Percentiles rank a stretch among this genome's conserved stretches.
These are phyloP conservation scores for Hoplias malabaricus DNA, from an alignment of 2,113 vertebrate genomes.

Conservation along the genomic window DNA sequence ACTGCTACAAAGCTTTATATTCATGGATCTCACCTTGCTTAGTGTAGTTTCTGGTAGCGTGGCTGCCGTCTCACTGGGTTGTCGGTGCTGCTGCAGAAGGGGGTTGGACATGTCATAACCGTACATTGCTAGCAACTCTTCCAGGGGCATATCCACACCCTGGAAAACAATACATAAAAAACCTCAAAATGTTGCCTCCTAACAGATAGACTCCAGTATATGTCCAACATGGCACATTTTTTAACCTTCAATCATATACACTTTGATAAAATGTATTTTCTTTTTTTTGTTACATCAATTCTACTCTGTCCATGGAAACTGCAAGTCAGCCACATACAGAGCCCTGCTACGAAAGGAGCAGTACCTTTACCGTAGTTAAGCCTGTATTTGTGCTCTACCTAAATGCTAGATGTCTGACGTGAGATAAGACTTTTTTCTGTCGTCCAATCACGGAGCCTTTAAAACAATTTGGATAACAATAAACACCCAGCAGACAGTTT, in stretches of 20 bases:
- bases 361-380: not conserved
- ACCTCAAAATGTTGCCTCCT: not conserved
- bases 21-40: slow-evolving; percentile 82
- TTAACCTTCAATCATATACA: not conserved
- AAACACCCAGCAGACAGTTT: no score
- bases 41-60: slow-evolving; percentile 84
- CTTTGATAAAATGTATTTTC: not conserved
- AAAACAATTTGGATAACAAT: no score
- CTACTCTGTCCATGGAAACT: not conserved
- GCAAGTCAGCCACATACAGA: not conserved
- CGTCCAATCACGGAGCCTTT: no score
- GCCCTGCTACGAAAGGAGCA: not conserved
- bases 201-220: no score
- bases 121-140: slow-evolving; percentile 90
- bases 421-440: no score
- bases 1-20: not conserved
- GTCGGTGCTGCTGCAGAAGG: slow-evolving; percentile 79
- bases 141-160: slow-evolving; percentile 88
- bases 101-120: slow-evolving; percentile 85
- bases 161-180: slow-evolving; percentile 52
- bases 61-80: slow-evolving; percentile 74
- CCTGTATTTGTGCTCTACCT: not conserved
- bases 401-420: not conserved
- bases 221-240: not conserved
- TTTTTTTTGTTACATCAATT: not conserved